Base-by-base conservation (phyloP, 2,113 vertebrate genomes). In the Felis chaus region DNA sequence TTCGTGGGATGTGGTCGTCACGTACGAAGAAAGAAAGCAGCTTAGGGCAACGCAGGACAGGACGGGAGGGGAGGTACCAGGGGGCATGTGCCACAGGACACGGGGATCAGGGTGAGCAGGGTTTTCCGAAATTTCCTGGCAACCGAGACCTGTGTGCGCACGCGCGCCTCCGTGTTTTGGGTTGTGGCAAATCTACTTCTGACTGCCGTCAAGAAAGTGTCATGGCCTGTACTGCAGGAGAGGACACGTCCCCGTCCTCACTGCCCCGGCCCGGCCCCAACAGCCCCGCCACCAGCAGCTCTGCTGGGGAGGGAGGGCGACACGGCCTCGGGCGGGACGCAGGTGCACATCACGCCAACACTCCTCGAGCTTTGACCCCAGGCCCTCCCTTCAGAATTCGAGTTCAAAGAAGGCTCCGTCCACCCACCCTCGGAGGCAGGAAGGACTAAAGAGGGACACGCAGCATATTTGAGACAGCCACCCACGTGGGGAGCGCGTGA, bases 301-400 rank as follows among this genome's bases (percentile, higher is more conserved):
- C 45, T 2, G 1, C 18, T 39, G 1, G n/a, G 41, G 69, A 14
- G 53, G 45, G 65, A 57, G 31, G 5, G 53, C 0, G 8, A 19
- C 0, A 4, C 4, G 15, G 79, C 39, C 53, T 31, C 0, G 3
- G 1, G 7, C 21, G 4, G 8, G 5, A 0, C 0, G 23, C 53
- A 1, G 12, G 7, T 29, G 86, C 53, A 8, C 69, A 7, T 13
- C 0, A 11, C 10, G 23, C 31, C 53, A 15, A 16, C 1, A 3
- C 63, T 29, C 2, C 21, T 14, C 65, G 10, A 29, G 21, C 53
- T 69, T 18, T 41, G 74, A 53, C 19, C 21, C 2, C 55, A 10
- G 74, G 39, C 33, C 23, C 18, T 27, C 14, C 23, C 29, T 23
- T 13, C 16, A 23, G n/a, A 19, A 7, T 12, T 18, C 57, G 66